Percentiles rank a stretch among this genome's conserved stretches.
Evolutionary conservation across 2,797 vertebrate genomes (phyloP).

Genomic region (Oryzias dopingdopingensis): DNA sequence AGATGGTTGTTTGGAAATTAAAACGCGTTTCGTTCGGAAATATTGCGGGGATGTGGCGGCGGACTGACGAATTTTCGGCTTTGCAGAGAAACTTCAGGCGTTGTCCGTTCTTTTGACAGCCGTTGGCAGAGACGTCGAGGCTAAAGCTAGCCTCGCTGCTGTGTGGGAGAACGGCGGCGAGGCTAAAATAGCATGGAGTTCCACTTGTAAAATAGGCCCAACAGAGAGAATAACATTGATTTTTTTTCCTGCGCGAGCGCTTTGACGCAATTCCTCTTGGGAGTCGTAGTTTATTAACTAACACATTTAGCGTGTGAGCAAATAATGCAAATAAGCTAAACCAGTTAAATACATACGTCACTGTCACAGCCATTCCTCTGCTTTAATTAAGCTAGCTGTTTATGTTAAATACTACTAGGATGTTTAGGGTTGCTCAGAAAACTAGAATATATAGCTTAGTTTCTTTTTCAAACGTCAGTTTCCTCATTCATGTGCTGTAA

Average conservation of each 20-base stretch:
- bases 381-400: constrained; percentile 30
- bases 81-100: constrained; percentile 60
- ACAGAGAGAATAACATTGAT: constrained; percentile 23
- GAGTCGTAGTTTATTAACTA: constrained; percentile 11
- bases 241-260: constrained; percentile 11
- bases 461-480: constrained; percentile 3
- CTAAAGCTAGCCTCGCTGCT: constrained; percentile 70
- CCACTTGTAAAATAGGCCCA: constrained; percentile 66
- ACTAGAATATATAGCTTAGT: constrained; percentile 8
- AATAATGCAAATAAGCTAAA: constrained; percentile 41
- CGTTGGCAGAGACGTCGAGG: constrained; percentile 53
- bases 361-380: constrained; percentile 35
- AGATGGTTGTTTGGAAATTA: constrained; percentile 66
- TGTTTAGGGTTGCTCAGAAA: constrained; percentile 24
- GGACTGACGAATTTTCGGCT: constrained; percentile 51
- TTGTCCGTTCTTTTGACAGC: constrained; percentile 69
- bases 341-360: constrained; percentile 27
- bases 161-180: constrained; percentile 58
- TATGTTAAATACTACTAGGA: constrained; percentile 21
- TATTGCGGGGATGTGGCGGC: constrained; percentile 59
- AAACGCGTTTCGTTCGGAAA: constrained; percentile 49
- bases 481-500: constrained; percentile 25
- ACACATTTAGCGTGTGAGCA: constrained; percentile 24
- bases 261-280: constrained; percentile 9
- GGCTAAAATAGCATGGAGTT: constrained; percentile 69